Base-by-base conservation (phyloP, 64 coral and sea anemone species). In the Pocillopora verrucosa region DNA sequence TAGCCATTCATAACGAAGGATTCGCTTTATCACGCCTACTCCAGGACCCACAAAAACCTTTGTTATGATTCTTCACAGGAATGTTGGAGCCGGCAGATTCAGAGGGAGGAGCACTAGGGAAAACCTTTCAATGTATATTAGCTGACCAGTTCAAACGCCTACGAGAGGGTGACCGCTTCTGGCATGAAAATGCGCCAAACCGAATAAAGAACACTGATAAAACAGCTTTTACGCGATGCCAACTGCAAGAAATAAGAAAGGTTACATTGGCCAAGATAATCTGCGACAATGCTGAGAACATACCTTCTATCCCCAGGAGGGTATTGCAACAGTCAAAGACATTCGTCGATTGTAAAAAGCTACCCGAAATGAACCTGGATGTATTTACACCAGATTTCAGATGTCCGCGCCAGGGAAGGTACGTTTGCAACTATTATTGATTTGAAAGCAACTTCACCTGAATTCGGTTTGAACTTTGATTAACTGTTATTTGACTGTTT, bases 231-330 rank as follows among this genome's bases (percentile, higher is more conserved):
- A 86, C 45, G 10, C 34, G 62, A 57, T 64, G 34, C 2, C 94
- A 96, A 65, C 13, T 96, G 75, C 82, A 87, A 34, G 56, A 92
- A 35, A 86, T 96, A 45, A 65, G 83, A 65, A 76, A 89, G 10
- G 73, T 76, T 0, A 80, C 87, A 5, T 61, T 92, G n/a, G 90
- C 90, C 5, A 87, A 90, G 63, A 69, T 96, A 13, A 34, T 96
- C 1, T 92, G 94, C 87, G 94, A 96, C 75, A 96, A 96, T 59
- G 90, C 86, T 0, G 80, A 92, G 57, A 89, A 96, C 75, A 89
- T 95, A 9, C 79, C 85, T 19, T 17, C 16, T 58, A 79, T 79
- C 58, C 76, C 61, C 12, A 17, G 16, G 61, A 63, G 16, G 17
- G 65, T 69, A n/a, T 69, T 69, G 4, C 24, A 3, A n/a, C 19